Evolutionary conservation across 2,797 vertebrate genomes (phyloP).

Genomic region (Sciurus carolinensis): DNA sequence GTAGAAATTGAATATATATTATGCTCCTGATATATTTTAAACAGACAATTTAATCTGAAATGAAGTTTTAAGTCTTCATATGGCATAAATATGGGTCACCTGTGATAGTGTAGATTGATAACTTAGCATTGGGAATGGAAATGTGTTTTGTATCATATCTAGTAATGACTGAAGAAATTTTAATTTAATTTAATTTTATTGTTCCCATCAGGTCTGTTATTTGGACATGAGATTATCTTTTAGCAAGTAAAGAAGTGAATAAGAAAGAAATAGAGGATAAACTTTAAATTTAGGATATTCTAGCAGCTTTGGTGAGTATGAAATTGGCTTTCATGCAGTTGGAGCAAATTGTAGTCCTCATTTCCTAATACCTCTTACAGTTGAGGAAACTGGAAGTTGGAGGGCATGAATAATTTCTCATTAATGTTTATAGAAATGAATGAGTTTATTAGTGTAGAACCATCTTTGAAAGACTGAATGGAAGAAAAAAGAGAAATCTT

Average conservation of each 20-base stretch:
- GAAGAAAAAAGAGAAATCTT: background rate
- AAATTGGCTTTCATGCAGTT: background rate
- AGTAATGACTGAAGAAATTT: background rate
- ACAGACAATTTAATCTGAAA: slow-evolving; percentile 19
- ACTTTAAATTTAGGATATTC: background rate
- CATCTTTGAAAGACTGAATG: background rate
- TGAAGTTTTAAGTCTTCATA: slow-evolving; percentile 29
- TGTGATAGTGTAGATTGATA: background rate
- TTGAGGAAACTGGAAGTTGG: background rate
- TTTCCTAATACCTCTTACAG: background rate
- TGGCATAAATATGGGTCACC: background rate
- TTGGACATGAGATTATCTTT: slow-evolving; percentile 16
- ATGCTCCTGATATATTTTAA: slow-evolving; percentile 39
- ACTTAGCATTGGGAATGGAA: background rate
- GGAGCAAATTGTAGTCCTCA: background rate
- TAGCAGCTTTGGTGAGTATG: background rate
- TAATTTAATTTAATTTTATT: background rate
- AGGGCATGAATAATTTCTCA: background rate
- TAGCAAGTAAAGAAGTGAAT: background rate
- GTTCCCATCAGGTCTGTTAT: background rate
- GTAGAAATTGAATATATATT: slow-evolving; percentile 42
- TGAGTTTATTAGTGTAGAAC: background rate
- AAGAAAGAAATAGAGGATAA: background rate
- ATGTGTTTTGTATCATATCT: background rate
- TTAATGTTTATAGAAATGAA: background rate